phyloP scores from a whole-genome alignment of 2,888 invertebrate genomes.

The Frankliniella fusca region DNA sequence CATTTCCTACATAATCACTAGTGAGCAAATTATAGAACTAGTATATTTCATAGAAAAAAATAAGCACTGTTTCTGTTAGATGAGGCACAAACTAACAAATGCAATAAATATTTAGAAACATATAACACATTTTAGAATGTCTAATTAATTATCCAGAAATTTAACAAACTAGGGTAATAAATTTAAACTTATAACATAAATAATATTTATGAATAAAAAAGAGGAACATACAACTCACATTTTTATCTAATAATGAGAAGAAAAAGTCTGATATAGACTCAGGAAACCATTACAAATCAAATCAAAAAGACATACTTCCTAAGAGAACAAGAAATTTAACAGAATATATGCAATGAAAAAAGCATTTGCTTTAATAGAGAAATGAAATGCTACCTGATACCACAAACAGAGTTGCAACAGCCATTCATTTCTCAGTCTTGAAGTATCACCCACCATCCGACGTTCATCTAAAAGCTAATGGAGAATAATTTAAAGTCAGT shows the following conservation, averaged over 20 bases:
- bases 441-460: neutral
- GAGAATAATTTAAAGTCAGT: neutral
- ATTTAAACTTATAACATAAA: neutral
- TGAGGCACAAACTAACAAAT: neutral
- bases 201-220: neutral
- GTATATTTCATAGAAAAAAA: neutral
- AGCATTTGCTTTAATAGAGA: neutral
- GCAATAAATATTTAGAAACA: neutral
- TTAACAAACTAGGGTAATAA: neutral
- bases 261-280: neutral
- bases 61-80: neutral
- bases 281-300: neutral
- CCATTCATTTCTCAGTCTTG: conserved; percentile 18
- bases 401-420: neutral
- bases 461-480: neutral
- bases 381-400: neutral
- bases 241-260: neutral
- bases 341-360: no score
- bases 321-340: no score
- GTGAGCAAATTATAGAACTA: neutral
- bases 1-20: neutral
- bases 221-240: neutral
- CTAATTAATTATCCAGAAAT: conserved; percentile 6
- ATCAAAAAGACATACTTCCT: no score
- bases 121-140: neutral